Base-by-base conservation (phyloP, 2,113 vertebrate species). In the Sterna hirundo region DNA sequence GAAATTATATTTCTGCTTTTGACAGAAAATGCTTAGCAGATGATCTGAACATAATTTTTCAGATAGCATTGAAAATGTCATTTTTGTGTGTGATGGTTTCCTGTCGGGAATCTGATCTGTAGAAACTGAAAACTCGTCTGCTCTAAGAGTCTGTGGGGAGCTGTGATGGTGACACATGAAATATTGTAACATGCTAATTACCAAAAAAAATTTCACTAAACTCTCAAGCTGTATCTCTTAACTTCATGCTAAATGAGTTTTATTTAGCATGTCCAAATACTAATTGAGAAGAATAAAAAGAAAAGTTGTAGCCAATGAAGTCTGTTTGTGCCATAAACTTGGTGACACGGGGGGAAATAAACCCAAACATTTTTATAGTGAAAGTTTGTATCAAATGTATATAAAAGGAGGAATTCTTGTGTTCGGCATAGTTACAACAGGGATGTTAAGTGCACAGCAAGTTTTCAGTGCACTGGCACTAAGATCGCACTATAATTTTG, bases 311-410 rank as follows among this genome's bases (percentile, higher is more conserved):
- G 17, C 54, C 29, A 47, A 20, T 52, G 49, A 52, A 34, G 36
- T 80, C 38, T 58, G 29, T 47, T 58, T 72, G n/a, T 87, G 49
- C 38, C 14, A 7, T 34, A 15, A 0, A 8, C 22, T 36, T 9
- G 1, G 40, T 65, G 20, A n/a, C 49, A 32, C 0, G 40, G 26
- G 19, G 4, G 1, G 7, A 17, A 47, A 19, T 54, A 34, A 30
- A 18, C 26, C 38, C 38, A 62, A 62, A 40, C 13, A 52, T 18
- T 40, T 94, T 83, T 20, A 4, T 5, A 76, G 25, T 54, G 57
- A 11, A 47, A 47, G 34, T 51, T 81, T 38, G 9, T 60, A 29
- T 32, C 51, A 10, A 1, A 3, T 42, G 9, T 36, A 1, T 44
- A 9, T 46, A 27, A 61, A 79, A 52, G 17, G 21, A 18, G 26